A percentile compares a stretch with the other conserved stretches of the same genome.
These are phyloP conservation scores for Upupa epops DNA, from an alignment of 2,113 vertebrate species.

Conservation along the genomic window DNA sequence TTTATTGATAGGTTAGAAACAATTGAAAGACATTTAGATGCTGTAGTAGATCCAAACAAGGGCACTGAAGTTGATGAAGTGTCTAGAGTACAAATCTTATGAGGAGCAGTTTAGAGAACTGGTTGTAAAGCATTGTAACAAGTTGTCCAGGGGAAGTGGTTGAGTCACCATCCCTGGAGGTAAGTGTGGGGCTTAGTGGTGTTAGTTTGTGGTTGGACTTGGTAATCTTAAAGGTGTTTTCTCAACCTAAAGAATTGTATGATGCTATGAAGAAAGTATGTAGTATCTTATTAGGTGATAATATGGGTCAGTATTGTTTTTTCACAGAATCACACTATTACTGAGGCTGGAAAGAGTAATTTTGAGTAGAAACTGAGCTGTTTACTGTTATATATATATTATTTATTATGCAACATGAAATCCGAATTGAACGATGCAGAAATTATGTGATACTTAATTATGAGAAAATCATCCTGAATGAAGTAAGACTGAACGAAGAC, in stretches of 20 bases:
- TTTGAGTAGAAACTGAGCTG: background rate
- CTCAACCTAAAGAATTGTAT: background rate
- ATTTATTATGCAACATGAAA: background rate
- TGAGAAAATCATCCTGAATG: background rate
- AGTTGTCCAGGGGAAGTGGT: background rate
- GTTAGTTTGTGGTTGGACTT: background rate
- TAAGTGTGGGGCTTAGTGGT: background rate
- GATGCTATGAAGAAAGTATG: background rate
- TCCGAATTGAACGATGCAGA: background rate
- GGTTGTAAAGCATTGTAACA: background rate
- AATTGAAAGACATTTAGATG: background rate
- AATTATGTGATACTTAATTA: background rate
- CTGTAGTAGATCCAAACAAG: background rate
- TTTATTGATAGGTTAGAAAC: background rate
- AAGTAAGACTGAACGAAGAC: background rate
- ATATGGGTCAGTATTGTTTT: background rate
- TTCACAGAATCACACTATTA: background rate
- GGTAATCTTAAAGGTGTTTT: background rate
- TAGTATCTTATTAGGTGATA: background rate
- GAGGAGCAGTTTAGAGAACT: background rate
- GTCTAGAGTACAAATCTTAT: no score
- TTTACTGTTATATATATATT: background rate
- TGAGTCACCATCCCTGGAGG: background rate
- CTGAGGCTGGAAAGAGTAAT: background rate
- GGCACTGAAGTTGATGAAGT: background rate